Percentiles rank a stretch among this genome's conserved stretches.
Conservation (phyloP, 2,113 vertebrate genomes). For the Nanger granti region DNA sequence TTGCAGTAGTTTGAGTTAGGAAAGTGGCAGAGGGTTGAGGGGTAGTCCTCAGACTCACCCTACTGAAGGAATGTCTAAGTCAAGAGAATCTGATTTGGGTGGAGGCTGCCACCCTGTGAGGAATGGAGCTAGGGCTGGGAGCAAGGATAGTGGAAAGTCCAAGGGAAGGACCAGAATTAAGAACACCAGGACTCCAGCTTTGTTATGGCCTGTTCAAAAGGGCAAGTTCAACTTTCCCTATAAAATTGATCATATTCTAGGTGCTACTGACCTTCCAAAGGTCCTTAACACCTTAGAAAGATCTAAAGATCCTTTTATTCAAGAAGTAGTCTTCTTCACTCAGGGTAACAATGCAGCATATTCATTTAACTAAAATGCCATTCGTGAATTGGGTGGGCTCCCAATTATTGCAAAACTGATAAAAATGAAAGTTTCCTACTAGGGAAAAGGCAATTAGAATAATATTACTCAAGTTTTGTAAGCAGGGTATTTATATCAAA, state of each 20-base stretch:
- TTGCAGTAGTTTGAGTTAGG: background rate
- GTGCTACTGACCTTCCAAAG: conserved; percentile 83
- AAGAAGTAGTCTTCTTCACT: conserved; percentile 86
- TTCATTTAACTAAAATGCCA: conserved; percentile 88
- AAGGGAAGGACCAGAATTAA: conserved; percentile 55
- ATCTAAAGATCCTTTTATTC: conserved; percentile 80
- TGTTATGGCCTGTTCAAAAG: conserved; percentile 51
- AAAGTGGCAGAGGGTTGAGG: background rate
- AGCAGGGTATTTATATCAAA: background rate
- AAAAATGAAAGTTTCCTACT: conserved; percentile 63
- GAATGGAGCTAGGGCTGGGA: conserved; percentile 18
- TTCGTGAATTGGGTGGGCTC: conserved; percentile 61
- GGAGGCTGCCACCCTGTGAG: conserved; percentile 52
- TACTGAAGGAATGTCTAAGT: background rate
- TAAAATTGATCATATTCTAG: conserved; percentile 74
- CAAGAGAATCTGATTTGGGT: background rate
- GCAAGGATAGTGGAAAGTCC: conserved; percentile 38
- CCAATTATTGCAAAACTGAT: conserved; percentile 70
- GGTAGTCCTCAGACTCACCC: background rate
- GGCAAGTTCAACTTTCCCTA: conserved; percentile 65
- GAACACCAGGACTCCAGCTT: conserved; percentile 44
- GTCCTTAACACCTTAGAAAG: conserved; percentile 86
- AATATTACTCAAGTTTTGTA: background rate
- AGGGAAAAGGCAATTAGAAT: conserved; percentile 52
- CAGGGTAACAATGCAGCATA: conserved; percentile 93